Conservation (phyloP, 2,113 vertebrate genomes). For the Oceanites oceanicus region DNA sequence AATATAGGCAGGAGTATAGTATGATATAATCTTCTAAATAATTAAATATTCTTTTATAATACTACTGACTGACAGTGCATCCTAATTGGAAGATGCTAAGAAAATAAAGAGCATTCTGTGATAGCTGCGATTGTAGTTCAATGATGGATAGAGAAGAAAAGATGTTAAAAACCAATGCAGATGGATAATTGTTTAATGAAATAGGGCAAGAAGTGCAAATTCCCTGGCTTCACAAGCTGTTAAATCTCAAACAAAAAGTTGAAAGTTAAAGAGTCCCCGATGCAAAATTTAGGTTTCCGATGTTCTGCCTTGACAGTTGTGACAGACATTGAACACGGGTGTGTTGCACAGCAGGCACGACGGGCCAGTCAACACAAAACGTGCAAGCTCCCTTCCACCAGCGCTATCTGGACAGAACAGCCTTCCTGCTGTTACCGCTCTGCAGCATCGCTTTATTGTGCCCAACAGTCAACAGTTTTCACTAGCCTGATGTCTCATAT, state of each 20-base stretch:
- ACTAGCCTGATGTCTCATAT: background rate
- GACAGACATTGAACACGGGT: slow-evolving; percentile 67
- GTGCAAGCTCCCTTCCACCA: background rate
- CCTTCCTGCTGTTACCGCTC: rapidly evolving
- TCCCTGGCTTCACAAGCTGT: background rate
- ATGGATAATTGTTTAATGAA: background rate
- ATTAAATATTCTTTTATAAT: background rate
- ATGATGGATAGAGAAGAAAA: background rate
- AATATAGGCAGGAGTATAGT: background rate
- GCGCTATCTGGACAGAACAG: rapidly evolving
- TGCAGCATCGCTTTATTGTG: background rate
- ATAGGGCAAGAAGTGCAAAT: background rate
- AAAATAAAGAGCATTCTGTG: background rate
- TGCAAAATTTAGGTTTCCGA: background rate
- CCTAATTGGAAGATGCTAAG: background rate
- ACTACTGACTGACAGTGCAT: background rate
- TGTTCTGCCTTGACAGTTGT: slow-evolving; percentile 65
- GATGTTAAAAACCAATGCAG: background rate
- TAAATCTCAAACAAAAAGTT: background rate
- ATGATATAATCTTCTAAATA: background rate
- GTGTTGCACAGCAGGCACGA: background rate
- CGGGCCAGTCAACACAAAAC: background rate
- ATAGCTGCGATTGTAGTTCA: background rate
- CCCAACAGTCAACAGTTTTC: background rate
- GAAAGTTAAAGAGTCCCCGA: background rate